phyloP scores from a whole-genome alignment of 2,113 vertebrate genomes.

The Heterotis niloticus region DNA sequence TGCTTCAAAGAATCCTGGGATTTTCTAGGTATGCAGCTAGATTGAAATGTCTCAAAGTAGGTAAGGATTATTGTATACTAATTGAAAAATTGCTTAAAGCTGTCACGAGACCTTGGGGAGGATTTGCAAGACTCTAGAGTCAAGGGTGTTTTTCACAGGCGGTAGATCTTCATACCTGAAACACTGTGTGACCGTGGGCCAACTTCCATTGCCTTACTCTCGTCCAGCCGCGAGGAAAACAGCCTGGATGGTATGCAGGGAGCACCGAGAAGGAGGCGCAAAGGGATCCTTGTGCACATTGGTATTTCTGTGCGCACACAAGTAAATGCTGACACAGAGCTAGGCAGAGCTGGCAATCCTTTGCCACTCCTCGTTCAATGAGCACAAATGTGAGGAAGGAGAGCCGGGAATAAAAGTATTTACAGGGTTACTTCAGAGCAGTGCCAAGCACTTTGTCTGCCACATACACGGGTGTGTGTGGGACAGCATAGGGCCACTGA shows the following conservation, averaged over 20 bases:
- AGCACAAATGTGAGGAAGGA: constrained; percentile 13
- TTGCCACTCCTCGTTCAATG: not conserved
- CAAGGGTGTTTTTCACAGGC: constrained; percentile 10
- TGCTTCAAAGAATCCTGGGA: not conserved
- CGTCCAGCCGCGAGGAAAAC: not conserved
- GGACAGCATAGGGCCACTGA: not conserved
- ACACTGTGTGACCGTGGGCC: constrained; percentile 30
- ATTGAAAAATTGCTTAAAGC: constrained; percentile 3
- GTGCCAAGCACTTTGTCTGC: constrained; percentile 15
- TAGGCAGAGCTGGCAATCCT: not conserved
- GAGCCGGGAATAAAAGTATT: not conserved
- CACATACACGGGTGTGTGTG: not conserved
- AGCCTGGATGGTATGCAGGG: not conserved
- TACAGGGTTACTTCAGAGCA: constrained; percentile 6
- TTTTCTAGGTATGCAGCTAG: not conserved
- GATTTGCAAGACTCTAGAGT: constrained; percentile 5
- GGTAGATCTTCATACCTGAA: constrained; percentile 22
- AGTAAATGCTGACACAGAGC: not conserved
- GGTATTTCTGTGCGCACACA: constrained; percentile 1
- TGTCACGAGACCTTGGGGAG: not conserved
- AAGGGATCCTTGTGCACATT: not conserved
- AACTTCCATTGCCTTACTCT: constrained; percentile 15
- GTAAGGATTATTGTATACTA: not conserved
- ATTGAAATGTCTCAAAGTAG: not conserved
- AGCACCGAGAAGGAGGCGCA: not conserved